Evolutionary conservation across 2,797 vertebrate species (phyloP).

Genomic region (Pipistrellus nathusii): DNA sequence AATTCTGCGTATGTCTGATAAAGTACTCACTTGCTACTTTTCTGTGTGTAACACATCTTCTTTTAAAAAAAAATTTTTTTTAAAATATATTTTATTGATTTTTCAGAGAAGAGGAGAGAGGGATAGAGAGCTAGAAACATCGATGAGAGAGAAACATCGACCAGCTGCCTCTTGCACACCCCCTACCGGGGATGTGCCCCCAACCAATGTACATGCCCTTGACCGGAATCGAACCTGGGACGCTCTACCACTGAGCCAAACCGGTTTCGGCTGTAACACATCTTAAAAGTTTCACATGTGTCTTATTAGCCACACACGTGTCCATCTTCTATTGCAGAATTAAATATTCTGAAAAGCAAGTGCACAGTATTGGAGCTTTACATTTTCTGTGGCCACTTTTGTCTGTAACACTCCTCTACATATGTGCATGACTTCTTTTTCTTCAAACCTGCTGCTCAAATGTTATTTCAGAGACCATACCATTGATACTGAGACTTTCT

Average conservation of each 20-base stretch:
- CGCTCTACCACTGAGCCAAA: too few species aligned
- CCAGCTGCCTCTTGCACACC: too few species aligned
- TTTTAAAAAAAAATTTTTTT: too few species aligned
- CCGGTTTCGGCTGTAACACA: too few species aligned
- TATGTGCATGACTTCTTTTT: neutral
- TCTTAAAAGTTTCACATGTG: neutral
- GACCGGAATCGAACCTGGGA: too few species aligned
- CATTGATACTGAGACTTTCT: neutral
- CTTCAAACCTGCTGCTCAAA: neutral
- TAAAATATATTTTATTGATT: too few species aligned
- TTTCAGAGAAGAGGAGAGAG: too few species aligned
- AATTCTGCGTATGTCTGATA: neutral
- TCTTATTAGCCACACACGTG: neutral
- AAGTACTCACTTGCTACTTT: neutral
- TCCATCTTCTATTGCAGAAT: neutral
- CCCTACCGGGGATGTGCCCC: too few species aligned
- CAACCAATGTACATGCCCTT: too few species aligned
- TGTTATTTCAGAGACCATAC: neutral
- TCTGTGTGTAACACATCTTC: neutral
- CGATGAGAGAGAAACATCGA: too few species aligned
- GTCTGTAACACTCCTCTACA: neutral
- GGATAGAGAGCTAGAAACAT: too few species aligned
- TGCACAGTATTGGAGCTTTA: neutral
- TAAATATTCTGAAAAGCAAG: conserved; percentile 34
- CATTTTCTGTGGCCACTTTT: neutral